Evolutionary conservation across 2,113 vertebrate genomes (phyloP), one percentile per base, ranked within the genome.

Genomic region (Eudyptes chrysolophus): DNA sequence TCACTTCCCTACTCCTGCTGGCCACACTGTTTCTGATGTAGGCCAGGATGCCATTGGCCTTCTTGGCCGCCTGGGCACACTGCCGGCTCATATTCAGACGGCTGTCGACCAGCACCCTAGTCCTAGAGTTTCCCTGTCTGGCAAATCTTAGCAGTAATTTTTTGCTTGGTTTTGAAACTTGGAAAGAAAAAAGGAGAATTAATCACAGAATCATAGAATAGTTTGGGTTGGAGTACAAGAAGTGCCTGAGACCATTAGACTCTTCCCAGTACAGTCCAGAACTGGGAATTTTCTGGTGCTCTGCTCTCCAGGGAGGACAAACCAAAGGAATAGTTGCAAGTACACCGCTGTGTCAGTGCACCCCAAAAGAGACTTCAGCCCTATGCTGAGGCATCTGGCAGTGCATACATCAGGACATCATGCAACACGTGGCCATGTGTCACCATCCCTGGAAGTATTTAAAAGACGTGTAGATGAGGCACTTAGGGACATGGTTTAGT

Each of bases 381-480:
- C 11, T 66, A 30, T 52, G 11, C 51, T 90, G 46, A 52, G 70
- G 2, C 21, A 32, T 40, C 20, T 51, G 0, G 22, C 26, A 49
- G 5, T 42, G 10, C 22, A 6, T 13, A 24, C 21, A 42, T 68
- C 13, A 64, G 21, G 29, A 29, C 20, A 84, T 57, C 11, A 2
- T 14, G 26, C 5, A 2, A 16, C 27, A 22, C 0, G 0, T 69
- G 38, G 16, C 24, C 24, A 4, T 42, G 42, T 42, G 40, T 40
- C 40, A 40, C 40, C 40, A 40, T 40, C 40, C 40, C 40, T 40
- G 40, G 40, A 40, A 13, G 40, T 40, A 40, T 40, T 40, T 40
- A 40, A 40, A 40, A 40, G 40, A 40, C 12, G 5, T 40, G 40
- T 40, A 40, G 40, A 40, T 40, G 11, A 40, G 40, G 40, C 12